Percentiles rank a stretch among this genome's conserved stretches.
Conservation (phyloP, 2,888 invertebrate genomes). For the Oxycera nigricornis region DNA sequence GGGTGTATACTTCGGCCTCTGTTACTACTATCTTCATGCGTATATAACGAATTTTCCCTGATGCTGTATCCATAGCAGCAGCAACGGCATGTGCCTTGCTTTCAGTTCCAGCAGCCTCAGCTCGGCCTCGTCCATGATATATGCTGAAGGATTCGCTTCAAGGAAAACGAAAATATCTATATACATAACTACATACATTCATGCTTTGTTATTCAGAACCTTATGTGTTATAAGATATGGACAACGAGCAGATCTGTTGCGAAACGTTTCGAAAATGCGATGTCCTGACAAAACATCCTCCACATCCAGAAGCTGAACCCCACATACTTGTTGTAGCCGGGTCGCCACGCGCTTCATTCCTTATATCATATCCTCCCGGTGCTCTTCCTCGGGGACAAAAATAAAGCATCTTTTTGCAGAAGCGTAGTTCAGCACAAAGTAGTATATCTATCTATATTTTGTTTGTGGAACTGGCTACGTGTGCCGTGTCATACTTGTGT, state of each 20-base stretch:
- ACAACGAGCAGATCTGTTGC: constrained; percentile 22
- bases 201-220: background rate
- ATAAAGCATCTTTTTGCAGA: constrained; percentile 36
- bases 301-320: background rate
- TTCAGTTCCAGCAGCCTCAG: background rate
- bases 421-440: constrained; percentile 1
- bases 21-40: constrained; percentile 54
- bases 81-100: constrained; percentile 4
- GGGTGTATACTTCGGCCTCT: constrained; percentile 58
- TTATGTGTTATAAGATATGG: constrained; percentile 27
- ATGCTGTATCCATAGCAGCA: constrained; percentile 29
- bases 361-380: background rate
- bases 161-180: constrained; percentile 33
- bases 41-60: constrained; percentile 48
- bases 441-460: constrained; percentile 36
- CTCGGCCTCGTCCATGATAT: constrained; percentile 1
- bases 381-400: constrained; percentile 25
- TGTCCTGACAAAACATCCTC: constrained; percentile 23
- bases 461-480: constrained; percentile 23
- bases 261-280: constrained; percentile 30
- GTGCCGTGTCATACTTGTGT: background rate
- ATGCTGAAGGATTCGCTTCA: constrained; percentile 28
- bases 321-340: background rate
- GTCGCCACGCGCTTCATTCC: background rate
- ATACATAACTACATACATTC: constrained; percentile 3